phyloP scores from a whole-genome alignment of 1,140 invertebrate genomes.

The Eupeodes corollae region DNA sequence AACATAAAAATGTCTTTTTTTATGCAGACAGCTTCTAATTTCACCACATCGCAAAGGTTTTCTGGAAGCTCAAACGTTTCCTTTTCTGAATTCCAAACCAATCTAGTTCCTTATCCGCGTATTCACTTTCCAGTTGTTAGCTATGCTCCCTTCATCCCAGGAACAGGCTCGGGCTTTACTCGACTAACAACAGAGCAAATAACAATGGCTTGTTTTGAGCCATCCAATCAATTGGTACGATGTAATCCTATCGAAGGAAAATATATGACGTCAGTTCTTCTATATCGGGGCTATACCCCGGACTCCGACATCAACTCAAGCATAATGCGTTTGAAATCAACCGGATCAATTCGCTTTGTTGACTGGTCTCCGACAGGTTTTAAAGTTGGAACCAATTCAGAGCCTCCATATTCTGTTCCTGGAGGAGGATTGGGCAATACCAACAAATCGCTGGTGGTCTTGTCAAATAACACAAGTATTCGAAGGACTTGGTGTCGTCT shows the following conservation, averaged over 20 bases:
- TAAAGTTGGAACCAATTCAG: conserved; percentile 53
- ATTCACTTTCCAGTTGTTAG: conserved; percentile 60
- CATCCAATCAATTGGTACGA: conserved; percentile 43
- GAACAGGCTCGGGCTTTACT: conserved; percentile 46
- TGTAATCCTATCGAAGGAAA: conserved; percentile 49
- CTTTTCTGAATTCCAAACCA: conserved; percentile 58
- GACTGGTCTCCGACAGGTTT: conserved; percentile 68
- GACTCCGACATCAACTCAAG: conserved; percentile 64
- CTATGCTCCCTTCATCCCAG: conserved; percentile 52
- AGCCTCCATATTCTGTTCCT: conserved; percentile 57
- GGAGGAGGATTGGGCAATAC: conserved; percentile 51
- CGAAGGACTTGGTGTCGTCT: conserved; percentile 26
- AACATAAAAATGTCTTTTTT: not conserved
- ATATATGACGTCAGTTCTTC: conserved; percentile 45
- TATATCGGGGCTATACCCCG: conserved; percentile 53
- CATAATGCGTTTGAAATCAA: conserved; percentile 54
- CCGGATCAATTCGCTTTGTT: conserved; percentile 47
- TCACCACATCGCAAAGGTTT: conserved; percentile 56
- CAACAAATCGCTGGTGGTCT: conserved; percentile 36
- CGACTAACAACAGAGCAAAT: conserved; percentile 41
- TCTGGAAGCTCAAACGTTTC: conserved; percentile 61
- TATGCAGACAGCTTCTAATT: conserved; percentile 43
- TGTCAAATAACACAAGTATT: conserved; percentile 42
- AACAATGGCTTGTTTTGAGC: conserved; percentile 24
- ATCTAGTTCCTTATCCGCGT: conserved; percentile 51